Base-by-base conservation (phyloP, 2,888 invertebrate genomes). In the Patella ulyssiponensis region DNA sequence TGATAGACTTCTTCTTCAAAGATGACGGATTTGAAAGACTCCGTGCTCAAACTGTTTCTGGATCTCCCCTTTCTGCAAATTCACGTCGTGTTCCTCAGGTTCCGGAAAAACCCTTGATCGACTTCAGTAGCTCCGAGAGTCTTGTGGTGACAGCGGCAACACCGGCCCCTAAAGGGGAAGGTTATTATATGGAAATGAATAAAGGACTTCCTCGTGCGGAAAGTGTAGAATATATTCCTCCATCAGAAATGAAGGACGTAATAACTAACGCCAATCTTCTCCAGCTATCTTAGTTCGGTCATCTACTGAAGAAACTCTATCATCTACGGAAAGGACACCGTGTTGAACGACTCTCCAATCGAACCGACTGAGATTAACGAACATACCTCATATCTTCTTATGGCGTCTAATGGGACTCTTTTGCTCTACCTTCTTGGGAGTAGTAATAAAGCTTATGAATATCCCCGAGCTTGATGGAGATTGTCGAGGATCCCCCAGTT, bases 1-100 rank as follows among this genome's bases (percentile, higher is more conserved):
- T 64, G 23, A 64, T 64, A 64, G 64, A 64, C 64, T 64, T 64
- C 23, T 64, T 64, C 64, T 64, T 64, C 23, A 64, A 64, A 64
- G 64, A 64, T 7, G 20, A 64, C 15, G 64, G 64, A 64, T 64
- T 64, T 23, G 64, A 64, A 20, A 64, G 20, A 20, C 64, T 64
- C 64, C 20, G 20, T 12, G 11, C 64, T 23, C 23, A 20, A 20
- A 23, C 20, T 15, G 64, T 14, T 23, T 2, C 64, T 23, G 12
- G 12, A 23, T 9, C 64, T 11, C 3, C 64, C 0, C 64, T 23
- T 64, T 23, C 23, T 12, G 23, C 7, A 20, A 20, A 23, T 23
- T 2, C 17, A 20, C 14, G 17, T 11, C 17, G 11, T 17, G 9
- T 4, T 0, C 20, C 11, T 12, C 64, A 2, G 23, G 23, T 20